Base-by-base conservation (phyloP, 2,797 vertebrate genomes). In the Sebastes hubbsi region DNA sequence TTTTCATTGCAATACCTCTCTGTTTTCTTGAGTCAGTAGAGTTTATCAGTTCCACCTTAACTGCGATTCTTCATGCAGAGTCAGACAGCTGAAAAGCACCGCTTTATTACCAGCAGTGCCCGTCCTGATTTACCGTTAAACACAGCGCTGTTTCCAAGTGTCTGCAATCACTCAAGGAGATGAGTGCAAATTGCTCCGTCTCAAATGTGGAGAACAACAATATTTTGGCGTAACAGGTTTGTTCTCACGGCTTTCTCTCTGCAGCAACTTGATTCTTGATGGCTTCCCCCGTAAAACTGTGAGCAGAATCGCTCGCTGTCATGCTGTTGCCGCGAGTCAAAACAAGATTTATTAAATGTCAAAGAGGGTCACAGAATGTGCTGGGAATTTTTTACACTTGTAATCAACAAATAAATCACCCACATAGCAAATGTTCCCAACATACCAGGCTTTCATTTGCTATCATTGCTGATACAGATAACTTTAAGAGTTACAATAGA, bases 61-160 rank as follows among this genome's bases (percentile, higher is more conserved):
- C 13, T 77, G 42, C 60, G 12, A 55, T 27, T 58, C 7, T n/a
- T 70, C 25, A 25, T 54, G n/a, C 59, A 20, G 7, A 69, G 62
- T 56, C n/a, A 63, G 60, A 62, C 5, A 46, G 69, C n/a, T 36
- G 27, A 63, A 58, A 81, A 54, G 14, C 2, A 13, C 63, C 20
- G 20, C 3, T 66, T 55, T 3, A n/a, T 46, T 52, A 36, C 52
- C n/a, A 8, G 3, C 46, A 54, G 13, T 13, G 9, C 12, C 29
- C 77, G 38, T 25, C 18, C 54, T 67, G 60, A 72, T 29, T 71
- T 9, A 27, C 75, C 24, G n/a, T 82, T n/a, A 71, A 77, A 79
- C 38, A 49, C 18, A 29, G 27, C n/a, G 12, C 16, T 75, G 8
- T 68, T 82, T 77, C 22, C 8, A 54, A 67, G 32, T 68, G 42